Evolutionary conservation across 2,888 invertebrate species (phyloP), one percentile per base, ranked within the genome.

Genomic region (Protodeltote pygarga): DNA sequence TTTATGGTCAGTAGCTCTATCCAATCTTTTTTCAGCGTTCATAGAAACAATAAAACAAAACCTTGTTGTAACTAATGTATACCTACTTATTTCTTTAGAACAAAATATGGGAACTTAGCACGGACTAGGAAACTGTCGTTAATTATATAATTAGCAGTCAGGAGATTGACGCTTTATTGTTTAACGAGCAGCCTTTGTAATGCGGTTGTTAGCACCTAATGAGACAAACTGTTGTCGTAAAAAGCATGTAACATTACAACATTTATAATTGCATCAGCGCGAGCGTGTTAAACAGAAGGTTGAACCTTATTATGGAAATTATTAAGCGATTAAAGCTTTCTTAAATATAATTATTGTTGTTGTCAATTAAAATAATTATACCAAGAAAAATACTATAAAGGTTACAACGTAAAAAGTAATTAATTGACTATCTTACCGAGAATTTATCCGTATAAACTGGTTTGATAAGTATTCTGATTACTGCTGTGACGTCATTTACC

Each of bases 51-150:
- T 13, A 27, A 64, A 58, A 60, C 45, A 50, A 65, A 64, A 52
- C 63, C 59, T 35, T 53, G 59, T 65, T 52, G 47, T 58, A 68
- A 64, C 31, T 17, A 46, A 48, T 15, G 11, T 41, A 28, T 29
- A 50, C 41, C 45, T 37, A 47, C 48, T 50, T 53, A 29, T 13
- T 47, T 31, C 27, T 5, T 33, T 14, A 46, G 40, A 59, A 62
- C 59, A 60, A 59, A 57, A 52, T 55, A 59, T 59, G 50, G 32
- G 55, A 70, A 65, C 47, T 53, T 50, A 33, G 47, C 50, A 59
- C 64, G 64, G 44, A 79, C 64, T 73, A 81, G 82, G 81, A 82
- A 78, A 76, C 66, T 65, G 42, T 46, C 44, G 41, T 51, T 76
- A 73, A 79, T 81, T 48, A 71, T 55, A 65, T 66, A 70, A 79